Base-by-base conservation (phyloP, 2,113 vertebrate genomes). In the Motacilla alba region DNA sequence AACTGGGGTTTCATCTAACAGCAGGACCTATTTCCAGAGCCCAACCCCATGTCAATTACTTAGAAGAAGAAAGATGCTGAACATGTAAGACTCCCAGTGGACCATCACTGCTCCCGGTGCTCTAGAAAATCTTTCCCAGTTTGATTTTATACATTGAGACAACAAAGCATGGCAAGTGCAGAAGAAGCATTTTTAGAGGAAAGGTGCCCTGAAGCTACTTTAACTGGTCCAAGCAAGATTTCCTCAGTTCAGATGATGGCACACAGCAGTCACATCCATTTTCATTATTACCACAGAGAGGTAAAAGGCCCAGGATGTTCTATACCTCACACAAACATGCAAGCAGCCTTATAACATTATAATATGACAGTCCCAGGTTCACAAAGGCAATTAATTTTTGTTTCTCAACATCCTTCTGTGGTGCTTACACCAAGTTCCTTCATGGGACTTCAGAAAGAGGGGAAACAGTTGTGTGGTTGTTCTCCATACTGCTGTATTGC, bases 371-470 rank as follows among this genome's bases (percentile, higher is more conserved):
- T 27, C 43, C 4, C 26, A n/a, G 4, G 21, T 35, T 67, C 47
- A 87, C 12, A 72, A 76, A 87, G 27, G 31, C 23, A 72, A 4
- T 78, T 67, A 26, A n/a, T 13, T 15, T 2, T 23, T 15, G 11
- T 58, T 74, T 77, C 33, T 89, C 28, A 37, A 16, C 9, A 41
- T 31, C 24, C 35, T 83, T 49, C 50, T 59, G 10, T 5, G 9
- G 6, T 46, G 66, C 68, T 74, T 44, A 46, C 15, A 75, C 5
- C 4, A 7, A 9, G 15, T 60, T 77, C 33, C 27, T 93, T 78
- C 52, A 82, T 0, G 0, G 0, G 6, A 28, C 22, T 84, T 30
- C 39, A 89, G 35, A 70, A 87, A 27, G 16, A 46, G 0, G 2
- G 10, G 62, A 78, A 75, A 64, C 3, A 41, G 35, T 78, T 87